Percentiles rank a stretch among this genome's conserved stretches.
Conservation (phyloP, 2,797 vertebrate genomes). For the Trichosurus vulpecula region DNA sequence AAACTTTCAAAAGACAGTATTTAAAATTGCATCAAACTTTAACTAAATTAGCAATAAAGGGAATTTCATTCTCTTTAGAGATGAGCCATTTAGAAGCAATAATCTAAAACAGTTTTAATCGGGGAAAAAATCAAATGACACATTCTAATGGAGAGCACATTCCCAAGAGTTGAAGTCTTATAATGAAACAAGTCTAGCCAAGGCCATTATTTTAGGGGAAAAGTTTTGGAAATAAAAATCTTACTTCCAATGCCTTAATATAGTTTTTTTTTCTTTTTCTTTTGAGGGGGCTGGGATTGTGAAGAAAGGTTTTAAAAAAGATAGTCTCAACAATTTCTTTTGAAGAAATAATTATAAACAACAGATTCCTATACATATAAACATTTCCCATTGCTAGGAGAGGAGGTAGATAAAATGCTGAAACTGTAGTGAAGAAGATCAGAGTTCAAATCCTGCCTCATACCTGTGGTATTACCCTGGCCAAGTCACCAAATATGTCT, state of each 20-base stretch:
- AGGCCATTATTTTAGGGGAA: not conserved
- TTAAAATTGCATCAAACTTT: slow-evolving; percentile 43
- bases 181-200: slow-evolving; percentile 15
- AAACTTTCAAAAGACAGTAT: slow-evolving; percentile 33
- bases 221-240: not conserved
- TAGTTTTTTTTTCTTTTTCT: too few relatives aligned
- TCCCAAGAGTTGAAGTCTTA: not conserved
- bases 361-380: too few relatives aligned
- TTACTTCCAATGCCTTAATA: not conserved
- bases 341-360: not conserved
- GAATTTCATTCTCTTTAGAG: not conserved
- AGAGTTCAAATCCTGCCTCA: not conserved
- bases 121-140: not conserved
- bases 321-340: not conserved
- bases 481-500: not conserved
- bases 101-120: slow-evolving; percentile 37
- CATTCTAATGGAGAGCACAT: not conserved
- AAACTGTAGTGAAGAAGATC: not conserved
- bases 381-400: not conserved
- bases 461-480: not conserved
- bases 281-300: not conserved
- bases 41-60: slow-evolving; percentile 60
- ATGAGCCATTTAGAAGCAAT: slow-evolving; percentile 52
- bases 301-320: too few relatives aligned
- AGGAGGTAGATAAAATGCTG: not conserved